Base-by-base conservation (phyloP, 2,797 vertebrate species). In the Notolabrus celidotus region DNA sequence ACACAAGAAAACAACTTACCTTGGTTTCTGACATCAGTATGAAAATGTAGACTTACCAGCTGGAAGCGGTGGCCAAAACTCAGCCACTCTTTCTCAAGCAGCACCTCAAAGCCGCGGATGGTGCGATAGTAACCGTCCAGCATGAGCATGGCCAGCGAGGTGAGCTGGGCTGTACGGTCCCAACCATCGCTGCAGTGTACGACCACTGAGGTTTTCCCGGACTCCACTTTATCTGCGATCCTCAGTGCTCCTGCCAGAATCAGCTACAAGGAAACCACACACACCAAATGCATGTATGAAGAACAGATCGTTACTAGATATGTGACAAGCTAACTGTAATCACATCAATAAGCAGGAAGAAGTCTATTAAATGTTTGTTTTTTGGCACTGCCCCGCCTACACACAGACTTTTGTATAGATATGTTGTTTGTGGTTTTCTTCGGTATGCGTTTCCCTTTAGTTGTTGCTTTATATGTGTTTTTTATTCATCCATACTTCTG, bases 161-260 rank as follows among this genome's bases (percentile, higher is more conserved):
- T 97, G 65, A 99, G 96, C 89, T 99, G 98, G 12, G 94, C 93
- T 0, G 98, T 99, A 29, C 97, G 95, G 83, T 99, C 98, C 98
- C 98, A 99, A 8, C 98, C 98, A 0, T 99, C 98, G 1, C 97
- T 99, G 71, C 98, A 99, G 80, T 99, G 98, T 0, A 99, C 96
- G 41, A 99, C 95, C 79, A 98, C 98, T 0, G 97, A 99, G 0
- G 97, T 99, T 92, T 98, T 99, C 79, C 98, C 97, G 0, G 97
- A 98, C 77, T 99, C 98, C 27, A 99, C 95, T 68, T 96, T 99
- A 92, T 99, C 98, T 2, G 96, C 97, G 0, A 99, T 98, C 67
- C 97, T 91, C 68, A 99, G 93, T 0, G 98, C 97, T 52, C 97
- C 97, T 0, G 97, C 96, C 3, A 99, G 92, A 74, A 99, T 98